These are phyloP conservation scores for Philotrypesis tridentata DNA, from an alignment of 1,140 invertebrate species.

Conservation along the genomic window DNA sequence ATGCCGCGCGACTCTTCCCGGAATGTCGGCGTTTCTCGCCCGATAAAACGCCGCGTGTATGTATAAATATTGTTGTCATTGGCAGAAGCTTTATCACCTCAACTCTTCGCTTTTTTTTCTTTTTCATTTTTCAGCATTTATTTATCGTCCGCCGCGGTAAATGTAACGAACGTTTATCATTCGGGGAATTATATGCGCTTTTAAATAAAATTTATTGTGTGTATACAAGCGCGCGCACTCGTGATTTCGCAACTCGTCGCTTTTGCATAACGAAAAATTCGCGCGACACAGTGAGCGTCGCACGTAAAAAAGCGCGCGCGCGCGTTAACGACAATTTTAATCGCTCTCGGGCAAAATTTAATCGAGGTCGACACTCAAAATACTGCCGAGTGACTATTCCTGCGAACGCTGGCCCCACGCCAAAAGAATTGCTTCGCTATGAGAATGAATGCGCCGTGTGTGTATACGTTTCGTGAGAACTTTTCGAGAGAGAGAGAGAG, in stretches of 20 bases:
- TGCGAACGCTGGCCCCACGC: slow-evolving; percentile 56
- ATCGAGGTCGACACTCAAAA: slow-evolving; percentile 56
- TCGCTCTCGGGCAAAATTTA: slow-evolving; percentile 35
- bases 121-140: too few species aligned
- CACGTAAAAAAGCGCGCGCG: neutral
- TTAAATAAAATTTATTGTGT: too few species aligned
- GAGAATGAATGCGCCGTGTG: neutral
- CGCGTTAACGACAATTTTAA: neutral
- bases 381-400: slow-evolving; percentile 45
- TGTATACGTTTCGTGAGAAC: neutral
- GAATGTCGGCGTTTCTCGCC: neutral
- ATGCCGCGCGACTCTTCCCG: neutral
- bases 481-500: slow-evolving; percentile 5
- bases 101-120: too few species aligned
- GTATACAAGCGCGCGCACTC: too few species aligned
- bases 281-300: too few species aligned
- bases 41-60: too few species aligned
- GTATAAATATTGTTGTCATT: neutral
- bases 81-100: neutral
- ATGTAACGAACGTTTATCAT: too few species aligned
- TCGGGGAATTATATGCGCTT: too few species aligned
- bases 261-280: neutral
- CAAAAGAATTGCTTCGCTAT: slow-evolving; percentile 52
- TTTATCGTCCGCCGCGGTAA: neutral
- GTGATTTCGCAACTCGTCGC: too few species aligned